Evolutionary conservation across 37 sponge, comb jelly and placozoan genomes (phyloP), one percentile per base, ranked within the genome.

Genomic region (Halisarca cf. caerulea): DNA sequence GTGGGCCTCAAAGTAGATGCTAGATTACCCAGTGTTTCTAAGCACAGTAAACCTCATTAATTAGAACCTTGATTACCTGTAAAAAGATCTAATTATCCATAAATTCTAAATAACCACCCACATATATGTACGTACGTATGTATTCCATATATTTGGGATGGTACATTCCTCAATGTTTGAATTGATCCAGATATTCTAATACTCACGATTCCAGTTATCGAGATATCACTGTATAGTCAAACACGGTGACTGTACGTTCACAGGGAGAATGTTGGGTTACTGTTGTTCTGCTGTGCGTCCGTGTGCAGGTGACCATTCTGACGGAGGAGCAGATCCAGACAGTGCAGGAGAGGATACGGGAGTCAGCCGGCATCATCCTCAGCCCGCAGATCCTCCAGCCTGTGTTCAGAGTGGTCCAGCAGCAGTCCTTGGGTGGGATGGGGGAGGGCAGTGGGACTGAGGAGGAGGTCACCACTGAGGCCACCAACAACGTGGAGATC

Each of bases 311-410:
- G 1, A 74, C 38, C 44, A 74, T 74, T 74, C 25, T 74, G 44
- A 74, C 38, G 2, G 77, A 74, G 11, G 77, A 74, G 77, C 45
- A 40, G 45, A 74, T 74, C 42, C 42, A 37, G 2, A 24, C 77
- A 1, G 77, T 39, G n/a, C 77, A 74, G 77, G 38, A 40, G 3
- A 37, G 45, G 40, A 74, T 74, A 20, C 77, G 36, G 45, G 77
- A 74, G 77, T 44, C 77, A 15, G 32, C 77, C 17, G 77, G 77
- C 77, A 74, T 74, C 42, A 37, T 74, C 77, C 77, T 74, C 24
- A 74, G 77, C 25, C 77, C 77, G 1, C 77, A 74, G 43, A 37
- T 74, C 18, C 24, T 74, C 7, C 77, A 74, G 77, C 77, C 77
- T 21, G 42, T 74, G 77, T 74, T 74, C 24, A 17, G 77, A 40